A percentile compares a stretch with the other conserved stretches of the same genome.
Evolutionary conservation across 1,140 invertebrate species (phyloP).

Genomic region (Coenobita brevimanus): DNA sequence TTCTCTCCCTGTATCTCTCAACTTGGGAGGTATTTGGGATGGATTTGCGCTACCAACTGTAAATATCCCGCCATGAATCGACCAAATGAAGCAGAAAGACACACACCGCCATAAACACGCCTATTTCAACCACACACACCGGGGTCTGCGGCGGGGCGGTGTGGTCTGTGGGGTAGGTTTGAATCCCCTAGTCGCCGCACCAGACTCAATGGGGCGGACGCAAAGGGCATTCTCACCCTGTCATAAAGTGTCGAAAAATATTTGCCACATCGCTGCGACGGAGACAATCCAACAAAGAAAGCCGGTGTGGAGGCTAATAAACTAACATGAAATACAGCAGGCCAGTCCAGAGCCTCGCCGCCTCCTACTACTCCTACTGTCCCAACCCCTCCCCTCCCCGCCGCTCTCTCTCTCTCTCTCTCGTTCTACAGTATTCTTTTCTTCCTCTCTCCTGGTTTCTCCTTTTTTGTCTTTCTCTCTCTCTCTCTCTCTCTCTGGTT

Average conservation of each 20-base stretch:
- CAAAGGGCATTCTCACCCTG: slow-evolving; percentile 39
- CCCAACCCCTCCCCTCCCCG: background rate
- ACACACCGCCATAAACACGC: slow-evolving; percentile 61
- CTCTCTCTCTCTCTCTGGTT: background rate
- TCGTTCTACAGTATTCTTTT: background rate
- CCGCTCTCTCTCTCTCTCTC: background rate
- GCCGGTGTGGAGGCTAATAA: slow-evolving; percentile 45
- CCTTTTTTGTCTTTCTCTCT: background rate
- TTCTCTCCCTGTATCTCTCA: background rate
- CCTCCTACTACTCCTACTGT: background rate
- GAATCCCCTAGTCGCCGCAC: background rate
- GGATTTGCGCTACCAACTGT: slow-evolving; percentile 44
- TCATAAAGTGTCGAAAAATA: slow-evolving; percentile 65
- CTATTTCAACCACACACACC: slow-evolving; percentile 16
- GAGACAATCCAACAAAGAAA: slow-evolving; percentile 59
- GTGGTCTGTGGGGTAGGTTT: background rate
- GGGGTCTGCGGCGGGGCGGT: background rate
- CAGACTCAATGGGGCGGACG: slow-evolving; percentile 53
- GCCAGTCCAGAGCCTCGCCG: background rate
- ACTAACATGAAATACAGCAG: slow-evolving; percentile 47
- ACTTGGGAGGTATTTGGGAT: slow-evolving; percentile 3
- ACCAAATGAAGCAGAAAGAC: slow-evolving; percentile 62
- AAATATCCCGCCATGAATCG: slow-evolving; percentile 58
- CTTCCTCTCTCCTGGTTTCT: background rate
- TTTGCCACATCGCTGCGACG: slow-evolving; percentile 53